Evolutionary conservation across 2,888 invertebrate species (phyloP).

Genomic region (Glyphotaelius pellucidus): DNA sequence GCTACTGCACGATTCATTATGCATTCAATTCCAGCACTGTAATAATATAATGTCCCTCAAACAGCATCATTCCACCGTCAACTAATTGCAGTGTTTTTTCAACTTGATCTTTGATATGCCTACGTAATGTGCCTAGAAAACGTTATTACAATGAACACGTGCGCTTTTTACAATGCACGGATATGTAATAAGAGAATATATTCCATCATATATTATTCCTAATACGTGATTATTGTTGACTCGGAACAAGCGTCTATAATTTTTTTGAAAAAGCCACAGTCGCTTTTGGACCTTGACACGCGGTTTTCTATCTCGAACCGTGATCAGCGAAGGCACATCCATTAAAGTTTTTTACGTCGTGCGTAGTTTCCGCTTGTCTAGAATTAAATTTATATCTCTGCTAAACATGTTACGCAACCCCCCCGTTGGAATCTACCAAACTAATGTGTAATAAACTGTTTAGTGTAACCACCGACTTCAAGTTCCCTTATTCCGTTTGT

Average conservation of each 20-base stretch:
- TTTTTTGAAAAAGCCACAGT: slow-evolving; percentile 2
- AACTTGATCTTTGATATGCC: background rate
- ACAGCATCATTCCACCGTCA: background rate
- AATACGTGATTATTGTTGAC: slow-evolving; percentile 30
- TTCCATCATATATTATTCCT: background rate
- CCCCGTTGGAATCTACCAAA: background rate
- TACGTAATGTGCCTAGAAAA: background rate
- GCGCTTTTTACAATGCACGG: slow-evolving; percentile 24
- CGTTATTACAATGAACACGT: slow-evolving; percentile 17
- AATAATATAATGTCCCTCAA: background rate
- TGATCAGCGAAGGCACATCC: slow-evolving; percentile 10
- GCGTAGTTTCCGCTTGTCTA: background rate
- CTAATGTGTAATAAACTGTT: background rate
- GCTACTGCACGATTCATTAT: background rate
- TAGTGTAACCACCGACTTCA: background rate
- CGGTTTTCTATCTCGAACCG: slow-evolving; percentile 19
- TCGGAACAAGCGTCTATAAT: slow-evolving; percentile 22
- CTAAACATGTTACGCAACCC: background rate
- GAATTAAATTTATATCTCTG: background rate
- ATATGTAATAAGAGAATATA: background rate
- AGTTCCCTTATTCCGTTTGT: background rate
- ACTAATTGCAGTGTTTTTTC: slow-evolving; percentile 19
- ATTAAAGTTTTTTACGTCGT: slow-evolving; percentile 2
- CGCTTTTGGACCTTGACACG: slow-evolving; percentile 16
- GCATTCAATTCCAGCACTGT: background rate